Conservation (phyloP, 64 coral and sea anemone species). For the Stichodactyla helianthus region DNA sequence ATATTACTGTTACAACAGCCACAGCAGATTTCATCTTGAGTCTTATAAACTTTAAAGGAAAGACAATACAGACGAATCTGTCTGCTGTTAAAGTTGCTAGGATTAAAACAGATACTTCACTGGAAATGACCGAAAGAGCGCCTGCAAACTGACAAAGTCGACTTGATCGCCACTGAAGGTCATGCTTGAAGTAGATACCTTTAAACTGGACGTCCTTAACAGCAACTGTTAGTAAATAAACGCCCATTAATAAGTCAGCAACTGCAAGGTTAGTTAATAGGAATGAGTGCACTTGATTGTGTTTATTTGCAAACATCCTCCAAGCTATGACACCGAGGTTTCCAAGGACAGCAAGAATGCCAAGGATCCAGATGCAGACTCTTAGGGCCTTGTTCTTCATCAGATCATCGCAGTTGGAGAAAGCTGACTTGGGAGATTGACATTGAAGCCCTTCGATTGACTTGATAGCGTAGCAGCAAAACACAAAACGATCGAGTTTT, state of each 20-base stretch:
- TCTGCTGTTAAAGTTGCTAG: conserved; percentile 25
- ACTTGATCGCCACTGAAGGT: conserved; percentile 30
- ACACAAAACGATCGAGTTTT: conserved; percentile 40
- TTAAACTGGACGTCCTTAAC: conserved; percentile 32
- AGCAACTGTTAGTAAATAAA: conserved; percentile 34
- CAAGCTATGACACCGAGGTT: background rate
- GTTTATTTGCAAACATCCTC: background rate
- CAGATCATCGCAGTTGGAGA: conserved; percentile 47
- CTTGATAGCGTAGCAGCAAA: conserved; percentile 42
- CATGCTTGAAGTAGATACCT: conserved; percentile 49
- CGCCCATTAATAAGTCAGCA: conserved; percentile 43
- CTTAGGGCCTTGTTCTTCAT: conserved; percentile 40
- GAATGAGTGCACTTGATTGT: conserved; percentile 29
- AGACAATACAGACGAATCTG: conserved; percentile 33
- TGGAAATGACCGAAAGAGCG: conserved; percentile 37
- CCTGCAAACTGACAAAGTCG: conserved; percentile 24
- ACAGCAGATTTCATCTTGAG: conserved; percentile 5
- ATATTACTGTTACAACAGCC: background rate
- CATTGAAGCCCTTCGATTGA: conserved; percentile 25
- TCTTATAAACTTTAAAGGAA: conserved; percentile 23
- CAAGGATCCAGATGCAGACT: conserved; percentile 46
- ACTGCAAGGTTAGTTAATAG: conserved; percentile 38
- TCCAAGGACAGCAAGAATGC: conserved; percentile 27
- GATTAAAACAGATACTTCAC: conserved; percentile 30
- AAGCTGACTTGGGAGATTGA: conserved; percentile 23